Base-by-base conservation (phyloP, 2,888 invertebrate genomes). In the Torymus tubicola region DNA sequence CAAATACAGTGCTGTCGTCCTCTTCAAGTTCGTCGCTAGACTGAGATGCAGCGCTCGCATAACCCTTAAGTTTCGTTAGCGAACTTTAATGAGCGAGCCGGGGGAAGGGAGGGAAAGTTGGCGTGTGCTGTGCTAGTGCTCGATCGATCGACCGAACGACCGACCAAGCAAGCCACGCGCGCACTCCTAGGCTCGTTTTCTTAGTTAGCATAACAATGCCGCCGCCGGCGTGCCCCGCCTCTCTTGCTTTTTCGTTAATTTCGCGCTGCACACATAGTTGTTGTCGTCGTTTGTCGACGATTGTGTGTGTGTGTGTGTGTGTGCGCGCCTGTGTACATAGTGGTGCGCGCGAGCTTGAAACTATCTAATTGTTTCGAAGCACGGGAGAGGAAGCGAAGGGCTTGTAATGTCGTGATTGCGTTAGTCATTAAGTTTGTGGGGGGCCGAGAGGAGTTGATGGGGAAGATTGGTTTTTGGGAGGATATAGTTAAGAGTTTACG, bases 41-140 rank as follows among this genome's bases (percentile, higher is more conserved):
- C 52, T 11, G 5, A 16, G 60, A 31, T 31, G 31, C 31, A 31
- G 31, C 31, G 31, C 14, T 4, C 42, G 14, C 64, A 0, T 11
- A 14, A 18, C 55, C 70, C 67, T 80, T 42, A 80, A 80, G 68
- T 78, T 81, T 76, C 71, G 72, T 70, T 64, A 60, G 58, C 58
- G 52, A 67, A 71, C 55, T 72, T 71, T 78, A 78, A 78, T 78
- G 78, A 78, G 78, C 55, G 18, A 14, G 42, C 5, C 10, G 11
- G 63, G 21, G 52, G n/a, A 50, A 50, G 16, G 13, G 64, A 65
- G 16, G n/a, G 69, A 57, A 1, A 21, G 57, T 12, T 18, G 13
- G 58, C 0, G 42, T 14, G 31, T 11, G 18, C 14, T 61, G 57
- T 61, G 24, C 18, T 11, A 14, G 11, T 10, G 11, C 53, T 72